Percentiles rank a stretch among this genome's conserved stretches.
phyloP scores from a whole-genome alignment of 2,888 invertebrate species.

The Eupithecia centaureata region DNA sequence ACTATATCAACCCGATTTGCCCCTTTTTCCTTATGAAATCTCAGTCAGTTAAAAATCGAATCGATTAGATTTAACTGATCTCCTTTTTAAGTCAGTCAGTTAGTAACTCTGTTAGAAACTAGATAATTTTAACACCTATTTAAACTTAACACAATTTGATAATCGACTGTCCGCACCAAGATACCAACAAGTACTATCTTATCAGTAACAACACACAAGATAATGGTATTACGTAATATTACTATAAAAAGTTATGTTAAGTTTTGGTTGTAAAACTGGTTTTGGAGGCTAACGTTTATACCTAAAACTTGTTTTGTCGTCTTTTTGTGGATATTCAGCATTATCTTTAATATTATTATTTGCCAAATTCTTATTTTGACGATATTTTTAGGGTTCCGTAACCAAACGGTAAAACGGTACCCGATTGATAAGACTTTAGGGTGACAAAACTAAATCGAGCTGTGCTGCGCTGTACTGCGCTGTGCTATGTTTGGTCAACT shows the following conservation, averaged over 20 bases:
- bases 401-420: no score
- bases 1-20: background rate
- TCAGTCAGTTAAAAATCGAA: background rate
- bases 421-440: no score
- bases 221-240: background rate
- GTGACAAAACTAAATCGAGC: no score
- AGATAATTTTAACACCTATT: background rate
- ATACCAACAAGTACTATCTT: conserved; percentile 2
- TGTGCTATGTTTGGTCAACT: no score
- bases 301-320: no score
- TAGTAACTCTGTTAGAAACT: background rate
- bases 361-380: no score
- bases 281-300: background rate
- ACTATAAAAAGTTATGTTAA: background rate
- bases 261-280: background rate
- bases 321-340: no score
- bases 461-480: no score
- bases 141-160: conserved; percentile 9
- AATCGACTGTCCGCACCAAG: conserved; percentile 3
- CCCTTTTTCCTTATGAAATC: background rate
- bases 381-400: no score
- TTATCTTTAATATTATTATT: no score
- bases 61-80: background rate
- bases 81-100: background rate
- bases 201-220: background rate